phyloP scores from a whole-genome alignment of 2,888 invertebrate species.

The Tipula lateralis region DNA sequence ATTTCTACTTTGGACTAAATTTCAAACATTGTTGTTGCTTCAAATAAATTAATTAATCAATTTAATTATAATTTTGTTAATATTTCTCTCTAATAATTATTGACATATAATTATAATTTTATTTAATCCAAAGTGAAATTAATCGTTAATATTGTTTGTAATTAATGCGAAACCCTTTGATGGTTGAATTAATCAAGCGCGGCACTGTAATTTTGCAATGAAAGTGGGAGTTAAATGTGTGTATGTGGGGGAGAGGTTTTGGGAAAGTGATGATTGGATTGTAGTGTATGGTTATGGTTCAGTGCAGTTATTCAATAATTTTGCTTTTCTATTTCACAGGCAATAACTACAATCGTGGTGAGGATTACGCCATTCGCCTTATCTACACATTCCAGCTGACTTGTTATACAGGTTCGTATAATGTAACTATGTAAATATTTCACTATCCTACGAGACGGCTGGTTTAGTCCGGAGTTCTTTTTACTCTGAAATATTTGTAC shows the following conservation, averaged over 20 bases:
- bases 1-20: slow-evolving; percentile 11
- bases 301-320: background rate
- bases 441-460: too few relatives aligned
- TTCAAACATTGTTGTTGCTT: background rate
- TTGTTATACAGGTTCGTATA: background rate
- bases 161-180: background rate
- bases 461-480: too few relatives aligned
- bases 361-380: background rate
- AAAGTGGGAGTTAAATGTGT: background rate
- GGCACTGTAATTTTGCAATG: background rate
- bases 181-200: background rate
- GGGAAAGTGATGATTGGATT: background rate
- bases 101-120: background rate
- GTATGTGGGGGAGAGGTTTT: background rate
- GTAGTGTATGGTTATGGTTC: background rate
- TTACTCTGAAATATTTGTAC: too few relatives aligned
- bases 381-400: background rate
- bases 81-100: background rate
- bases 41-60: background rate
- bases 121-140: background rate
- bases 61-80: background rate
- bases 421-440: background rate
- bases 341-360: background rate
- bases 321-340: background rate
- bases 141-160: background rate